phyloP scores from a whole-genome alignment of 2,797 vertebrate genomes.

The Microcaecilia unicolor region DNA sequence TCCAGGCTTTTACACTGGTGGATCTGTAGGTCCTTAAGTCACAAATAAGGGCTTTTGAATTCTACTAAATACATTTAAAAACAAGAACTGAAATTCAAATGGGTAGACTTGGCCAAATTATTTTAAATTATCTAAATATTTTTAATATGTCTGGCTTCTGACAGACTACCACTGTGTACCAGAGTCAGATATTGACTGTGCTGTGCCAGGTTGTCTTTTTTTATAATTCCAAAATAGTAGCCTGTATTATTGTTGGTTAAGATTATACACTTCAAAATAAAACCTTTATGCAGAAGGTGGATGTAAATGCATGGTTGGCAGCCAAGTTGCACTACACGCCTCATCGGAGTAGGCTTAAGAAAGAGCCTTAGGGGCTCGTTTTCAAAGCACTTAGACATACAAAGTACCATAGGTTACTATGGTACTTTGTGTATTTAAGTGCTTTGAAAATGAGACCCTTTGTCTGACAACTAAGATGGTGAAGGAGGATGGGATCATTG shows the following conservation, averaged over 20 bases:
- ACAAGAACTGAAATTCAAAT: slow-evolving; percentile 44
- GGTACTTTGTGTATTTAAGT: no score
- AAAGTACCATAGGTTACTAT: no score
- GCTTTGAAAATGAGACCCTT: slow-evolving; percentile 11
- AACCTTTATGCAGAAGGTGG: slow-evolving; percentile 8
- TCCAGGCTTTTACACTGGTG: no score
- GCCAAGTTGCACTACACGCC: slow-evolving; percentile 8
- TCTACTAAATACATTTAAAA: slow-evolving; percentile 41
- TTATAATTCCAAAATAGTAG: slow-evolving; percentile 31
- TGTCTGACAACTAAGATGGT: no score
- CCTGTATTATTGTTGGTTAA: slow-evolving; percentile 32
- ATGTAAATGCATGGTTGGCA: background rate
- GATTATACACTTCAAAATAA: slow-evolving; percentile 19
- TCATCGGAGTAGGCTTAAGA: slow-evolving; percentile 21
- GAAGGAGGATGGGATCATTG: no score
- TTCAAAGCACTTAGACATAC: no score
- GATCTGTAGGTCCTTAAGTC: slow-evolving; percentile 40
- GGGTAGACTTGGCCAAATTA: slow-evolving; percentile 52
- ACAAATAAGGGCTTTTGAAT: slow-evolving; percentile 29
- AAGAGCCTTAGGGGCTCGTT: no score
- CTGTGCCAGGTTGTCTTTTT: slow-evolving; percentile 21
- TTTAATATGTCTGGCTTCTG: slow-evolving; percentile 51
- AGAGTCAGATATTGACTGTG: slow-evolving; percentile 28
- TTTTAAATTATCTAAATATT: slow-evolving; percentile 60
- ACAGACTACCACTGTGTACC: slow-evolving; percentile 43